Conservation (phyloP, 2,113 vertebrate genomes). For the Hucho hucho region DNA sequence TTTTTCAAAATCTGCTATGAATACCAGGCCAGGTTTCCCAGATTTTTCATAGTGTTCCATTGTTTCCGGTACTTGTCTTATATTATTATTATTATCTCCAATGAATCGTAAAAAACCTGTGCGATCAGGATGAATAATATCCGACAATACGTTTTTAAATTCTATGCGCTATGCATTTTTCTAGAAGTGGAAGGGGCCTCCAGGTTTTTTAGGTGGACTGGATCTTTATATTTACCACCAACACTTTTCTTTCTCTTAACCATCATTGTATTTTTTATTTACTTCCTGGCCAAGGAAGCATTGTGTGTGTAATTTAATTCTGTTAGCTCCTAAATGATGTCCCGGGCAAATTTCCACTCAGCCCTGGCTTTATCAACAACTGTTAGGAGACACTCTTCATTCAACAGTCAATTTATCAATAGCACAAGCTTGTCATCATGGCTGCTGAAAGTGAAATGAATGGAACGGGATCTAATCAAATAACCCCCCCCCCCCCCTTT, state of each 20-base stretch:
- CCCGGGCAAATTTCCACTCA: conserved; percentile 3
- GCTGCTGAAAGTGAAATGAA: background rate
- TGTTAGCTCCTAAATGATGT: conserved; percentile 1
- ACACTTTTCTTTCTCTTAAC: background rate
- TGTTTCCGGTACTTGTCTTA: no score
- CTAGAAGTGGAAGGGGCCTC: no score
- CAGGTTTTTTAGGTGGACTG: no score
- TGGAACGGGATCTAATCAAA: background rate
- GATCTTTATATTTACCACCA: no score
- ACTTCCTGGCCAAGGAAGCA: background rate
- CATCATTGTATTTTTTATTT: background rate
- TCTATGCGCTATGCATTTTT: no score
- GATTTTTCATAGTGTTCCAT: no score
- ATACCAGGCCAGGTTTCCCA: no score
- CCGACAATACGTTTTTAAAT: no score
- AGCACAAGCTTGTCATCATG: conserved; percentile 1
- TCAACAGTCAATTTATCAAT: background rate
- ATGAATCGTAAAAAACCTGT: no score
- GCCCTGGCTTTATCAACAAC: background rate
- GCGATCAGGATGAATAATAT: no score
- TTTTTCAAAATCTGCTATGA: no score
- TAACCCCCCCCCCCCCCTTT: background rate
- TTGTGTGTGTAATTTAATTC: conserved; percentile 1
- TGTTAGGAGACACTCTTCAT: conserved; percentile 3
- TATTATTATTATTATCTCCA: no score